phyloP scores from a whole-genome alignment of 2,113 vertebrate genomes.

The Taurulus bubalis region DNA sequence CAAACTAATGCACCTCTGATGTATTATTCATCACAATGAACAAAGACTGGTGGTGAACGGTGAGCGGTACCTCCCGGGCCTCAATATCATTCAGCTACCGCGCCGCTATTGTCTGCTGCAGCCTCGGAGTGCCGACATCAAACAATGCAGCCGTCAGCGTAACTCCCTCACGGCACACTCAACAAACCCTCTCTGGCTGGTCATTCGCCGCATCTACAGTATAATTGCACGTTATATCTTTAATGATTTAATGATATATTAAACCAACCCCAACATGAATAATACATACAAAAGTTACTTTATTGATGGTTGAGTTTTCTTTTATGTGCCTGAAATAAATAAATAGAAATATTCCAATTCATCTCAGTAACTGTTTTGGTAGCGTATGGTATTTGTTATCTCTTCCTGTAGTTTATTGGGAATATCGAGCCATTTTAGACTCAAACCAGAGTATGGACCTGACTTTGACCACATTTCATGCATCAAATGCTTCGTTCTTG shows the following conservation, averaged over 20 bases:
- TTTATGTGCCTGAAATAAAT: neutral
- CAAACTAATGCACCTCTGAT: constrained; percentile 72
- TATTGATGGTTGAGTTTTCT: neutral
- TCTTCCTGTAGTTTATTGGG: too few species aligned
- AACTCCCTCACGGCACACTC: constrained; percentile 14
- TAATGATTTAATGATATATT: neutral
- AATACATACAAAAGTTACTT: neutral
- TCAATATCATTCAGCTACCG: constrained; percentile 34
- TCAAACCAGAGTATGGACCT: too few species aligned
- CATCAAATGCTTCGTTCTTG: neutral
- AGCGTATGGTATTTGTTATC: neutral
- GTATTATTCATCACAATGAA: constrained; percentile 73
- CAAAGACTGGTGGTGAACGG: constrained; percentile 58
- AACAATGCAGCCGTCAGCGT: constrained; percentile 28
- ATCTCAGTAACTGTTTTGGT: neutral
- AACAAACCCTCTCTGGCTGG: constrained; percentile 9
- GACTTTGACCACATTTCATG: too few species aligned
- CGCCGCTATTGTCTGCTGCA: constrained; percentile 24
- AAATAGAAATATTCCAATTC: neutral
- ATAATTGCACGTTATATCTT: neutral
- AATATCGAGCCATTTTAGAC: neutral
- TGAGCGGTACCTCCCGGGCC: constrained; percentile 14
- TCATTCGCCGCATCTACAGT: neutral
- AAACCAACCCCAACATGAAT: neutral
- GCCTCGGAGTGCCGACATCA: constrained; percentile 37